Percentiles rank a stretch among this genome's conserved stretches.
Conservation (phyloP, 2,113 vertebrate genomes). For the Takifugu bimaculatus region DNA sequence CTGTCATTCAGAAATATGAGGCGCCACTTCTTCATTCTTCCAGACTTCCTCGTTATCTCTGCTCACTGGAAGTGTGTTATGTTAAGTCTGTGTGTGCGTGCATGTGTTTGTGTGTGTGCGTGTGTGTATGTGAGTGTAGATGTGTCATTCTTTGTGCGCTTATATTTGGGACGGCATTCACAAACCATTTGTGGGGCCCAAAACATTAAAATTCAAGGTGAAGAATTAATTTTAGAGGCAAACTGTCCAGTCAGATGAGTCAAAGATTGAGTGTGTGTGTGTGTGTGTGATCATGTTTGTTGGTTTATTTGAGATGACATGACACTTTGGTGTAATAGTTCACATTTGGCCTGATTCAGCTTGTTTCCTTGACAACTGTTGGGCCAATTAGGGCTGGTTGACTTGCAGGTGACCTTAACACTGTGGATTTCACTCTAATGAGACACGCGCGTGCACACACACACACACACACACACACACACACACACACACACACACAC, state of each 20-base stretch:
- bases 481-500: slow-evolving; percentile 12
- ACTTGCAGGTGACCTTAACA: slow-evolving; percentile 57
- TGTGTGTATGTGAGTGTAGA: slow-evolving; percentile 20
- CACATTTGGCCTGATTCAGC: slow-evolving; percentile 29
- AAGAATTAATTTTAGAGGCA: background rate
- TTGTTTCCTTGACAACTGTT: slow-evolving; percentile 56
- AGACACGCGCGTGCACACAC: slow-evolving; percentile 19
- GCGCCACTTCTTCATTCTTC: slow-evolving; percentile 6
- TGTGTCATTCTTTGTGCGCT: slow-evolving; percentile 5
- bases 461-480: slow-evolving; percentile 11
- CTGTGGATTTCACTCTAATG: slow-evolving; percentile 40
- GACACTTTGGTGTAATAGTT: slow-evolving; percentile 33
- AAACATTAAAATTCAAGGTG: background rate
- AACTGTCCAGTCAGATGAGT: slow-evolving; percentile 4
- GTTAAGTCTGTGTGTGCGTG: slow-evolving; percentile 1
- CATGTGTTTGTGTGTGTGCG: slow-evolving; percentile 10
- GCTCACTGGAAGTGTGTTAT: slow-evolving; percentile 13
- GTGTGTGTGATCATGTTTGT: slow-evolving; percentile 22
- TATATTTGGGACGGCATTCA: slow-evolving; percentile 11
- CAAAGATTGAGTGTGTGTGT: slow-evolving; percentile 13
- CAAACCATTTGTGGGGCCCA: background rate
- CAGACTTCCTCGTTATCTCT: slow-evolving; percentile 29
- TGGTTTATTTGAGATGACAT: slow-evolving; percentile 22
- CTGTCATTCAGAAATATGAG: slow-evolving; percentile 26
- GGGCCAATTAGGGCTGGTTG: slow-evolving; percentile 54